Base-by-base conservation (phyloP, 2,888 invertebrate genomes). In the Cantharis flavilabris region DNA sequence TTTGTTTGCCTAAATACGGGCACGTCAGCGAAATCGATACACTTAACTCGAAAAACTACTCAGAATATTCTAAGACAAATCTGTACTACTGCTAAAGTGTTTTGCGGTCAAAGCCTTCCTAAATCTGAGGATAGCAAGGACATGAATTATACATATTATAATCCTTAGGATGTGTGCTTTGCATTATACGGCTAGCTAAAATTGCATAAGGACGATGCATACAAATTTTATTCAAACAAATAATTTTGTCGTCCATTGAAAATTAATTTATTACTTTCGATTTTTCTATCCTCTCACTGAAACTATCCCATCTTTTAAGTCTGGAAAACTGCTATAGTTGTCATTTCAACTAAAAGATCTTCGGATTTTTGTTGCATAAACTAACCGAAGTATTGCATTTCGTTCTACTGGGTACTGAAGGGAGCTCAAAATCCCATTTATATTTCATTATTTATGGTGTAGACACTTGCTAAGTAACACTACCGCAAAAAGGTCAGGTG, bases 141-240 rank as follows among this genome's bases (percentile, higher is more conserved):
- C 80, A 80, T 84, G 83, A 83, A 84, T 83, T 83, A 84, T 83
- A 82, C 84, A 84, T 84, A 81, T 80, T 82, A 83, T 83, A 84
- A 83, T 84, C 84, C 82, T 79, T 80, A 80, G 79, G 80, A 81
- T 82, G 81, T 80, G 83, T 78, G 79, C 78, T 72, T 78, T 83
- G 82, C 82, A 83, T 83, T 83, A 84, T 83, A 82, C 80, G 83
- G 81, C 82, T 82, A 77, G 77, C 77, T 81, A 83, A 83, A 80
- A 83, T 83, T 81, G 77, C 80, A 26, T 64, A 3, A 33, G 72
- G 62, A 65, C 49, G n/a, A 49, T 49, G 49, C 5, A 49, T 49
- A 49, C 49, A 49, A 49, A n/a, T 49, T 49, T n/a, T 49, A 49
- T 7, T 49, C 49, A 49, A 49, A 49, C 9, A 49, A 49, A 49